Percentiles rank a stretch among this genome's conserved stretches.
These are phyloP conservation scores for Phengaris alcon DNA, from an alignment of 2,888 invertebrate species.

Conservation along the genomic window DNA sequence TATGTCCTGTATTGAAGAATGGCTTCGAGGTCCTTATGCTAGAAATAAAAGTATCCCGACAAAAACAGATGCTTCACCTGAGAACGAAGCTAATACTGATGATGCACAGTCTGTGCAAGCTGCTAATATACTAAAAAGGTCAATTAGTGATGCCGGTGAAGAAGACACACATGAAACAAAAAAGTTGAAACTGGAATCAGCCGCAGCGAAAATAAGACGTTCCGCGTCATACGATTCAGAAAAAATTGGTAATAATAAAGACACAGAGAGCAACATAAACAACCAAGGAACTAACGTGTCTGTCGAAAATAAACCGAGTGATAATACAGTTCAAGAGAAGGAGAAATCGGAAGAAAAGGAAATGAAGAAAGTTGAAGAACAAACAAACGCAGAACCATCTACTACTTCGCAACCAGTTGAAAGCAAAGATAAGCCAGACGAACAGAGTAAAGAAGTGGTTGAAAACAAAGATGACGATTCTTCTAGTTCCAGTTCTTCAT, in stretches of 20 bases:
- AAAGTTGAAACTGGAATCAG: constrained; percentile 62
- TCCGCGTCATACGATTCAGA: constrained; percentile 73
- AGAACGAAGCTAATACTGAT: constrained; percentile 49
- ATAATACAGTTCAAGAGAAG: constrained; percentile 41
- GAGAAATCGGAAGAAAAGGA: constrained; percentile 30
- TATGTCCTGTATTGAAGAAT: constrained; percentile 76
- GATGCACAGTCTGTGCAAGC: constrained; percentile 57
- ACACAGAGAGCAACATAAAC: constrained; percentile 20
- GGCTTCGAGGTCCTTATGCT: constrained; percentile 66
- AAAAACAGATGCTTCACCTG: constrained; percentile 53
- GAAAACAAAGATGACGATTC: constrained; percentile 42
- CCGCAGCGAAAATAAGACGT: constrained; percentile 68
- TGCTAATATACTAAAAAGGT: constrained; percentile 71
- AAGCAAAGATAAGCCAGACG: constrained; percentile 40
- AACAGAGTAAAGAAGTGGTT: constrained; percentile 39
- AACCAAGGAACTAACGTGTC: constrained; percentile 27
- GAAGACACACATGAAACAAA: constrained; percentile 67
- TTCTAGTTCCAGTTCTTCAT: constrained; percentile 62
- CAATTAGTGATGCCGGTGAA: constrained; percentile 70
- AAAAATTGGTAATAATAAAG: constrained; percentile 46
- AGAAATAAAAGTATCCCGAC: constrained; percentile 46
- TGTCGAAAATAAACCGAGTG: constrained; percentile 29
- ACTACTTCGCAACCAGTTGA: constrained; percentile 24
- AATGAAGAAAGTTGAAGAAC: constrained; percentile 23
- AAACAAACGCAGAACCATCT: constrained; percentile 22